Evolutionary conservation across 2,888 invertebrate species (phyloP).

Genomic region (Stegana nigrithorax): DNA sequence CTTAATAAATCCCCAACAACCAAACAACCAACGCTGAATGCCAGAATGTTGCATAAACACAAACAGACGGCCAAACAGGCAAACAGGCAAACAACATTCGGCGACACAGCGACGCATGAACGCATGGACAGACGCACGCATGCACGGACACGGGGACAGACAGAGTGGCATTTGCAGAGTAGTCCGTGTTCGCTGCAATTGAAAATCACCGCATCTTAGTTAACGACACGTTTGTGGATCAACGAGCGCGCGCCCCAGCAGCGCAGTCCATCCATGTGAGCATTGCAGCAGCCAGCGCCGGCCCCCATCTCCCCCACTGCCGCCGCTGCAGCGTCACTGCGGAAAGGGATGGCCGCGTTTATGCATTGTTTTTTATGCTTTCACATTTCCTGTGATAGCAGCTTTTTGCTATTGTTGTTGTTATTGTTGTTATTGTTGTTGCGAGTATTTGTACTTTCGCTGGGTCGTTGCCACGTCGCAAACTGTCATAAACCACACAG

Average conservation of each 20-base stretch:
- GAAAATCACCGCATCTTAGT: constrained; percentile 62
- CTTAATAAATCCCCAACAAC: constrained; percentile 53
- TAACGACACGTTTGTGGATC: constrained; percentile 64
- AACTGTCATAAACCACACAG: constrained; percentile 49
- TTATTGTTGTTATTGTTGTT: constrained; percentile 16
- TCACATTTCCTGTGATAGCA: constrained; percentile 21
- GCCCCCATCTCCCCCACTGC: no score
- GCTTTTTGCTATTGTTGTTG: constrained; percentile 28
- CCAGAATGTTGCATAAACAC: background rate
- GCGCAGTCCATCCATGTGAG: background rate
- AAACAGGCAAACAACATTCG: constrained; percentile 12
- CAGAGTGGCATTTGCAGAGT: background rate
- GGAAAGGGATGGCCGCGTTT: background rate
- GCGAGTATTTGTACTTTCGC: constrained; percentile 24
- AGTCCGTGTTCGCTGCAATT: constrained; percentile 41
- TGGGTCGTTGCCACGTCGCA: constrained; percentile 9
- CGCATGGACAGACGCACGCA: no score
- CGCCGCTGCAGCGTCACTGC: no score
- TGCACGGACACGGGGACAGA: constrained; percentile 28
- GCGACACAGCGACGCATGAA: no score
- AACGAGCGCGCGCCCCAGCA: constrained; percentile 50
- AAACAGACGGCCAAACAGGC: constrained; percentile 39
- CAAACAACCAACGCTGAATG: constrained; percentile 20
- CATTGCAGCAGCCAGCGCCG: background rate
- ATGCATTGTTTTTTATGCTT: background rate